Conservation (phyloP, 2,113 vertebrate species). For the Carassius gibelio region DNA sequence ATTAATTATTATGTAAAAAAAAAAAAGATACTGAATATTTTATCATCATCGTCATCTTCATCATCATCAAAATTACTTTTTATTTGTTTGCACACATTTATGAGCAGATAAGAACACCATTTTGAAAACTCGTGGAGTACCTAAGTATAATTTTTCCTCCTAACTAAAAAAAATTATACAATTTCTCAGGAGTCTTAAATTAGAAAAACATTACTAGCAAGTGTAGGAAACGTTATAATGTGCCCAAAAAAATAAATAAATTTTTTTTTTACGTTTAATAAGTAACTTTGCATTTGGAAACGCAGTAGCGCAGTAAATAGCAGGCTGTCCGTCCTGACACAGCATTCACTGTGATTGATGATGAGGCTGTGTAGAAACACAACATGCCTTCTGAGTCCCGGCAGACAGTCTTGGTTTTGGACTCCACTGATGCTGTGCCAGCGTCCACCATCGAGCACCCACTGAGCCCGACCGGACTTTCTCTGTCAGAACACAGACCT, state of each 20-base stretch:
- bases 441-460: constrained; percentile 56
- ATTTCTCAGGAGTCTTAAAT: not conserved
- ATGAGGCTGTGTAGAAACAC: not conserved
- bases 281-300: not conserved
- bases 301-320: not conserved
- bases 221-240: not conserved
- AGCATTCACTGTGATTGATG: constrained; percentile 23
- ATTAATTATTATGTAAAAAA: not conserved
- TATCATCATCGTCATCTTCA: too few species aligned
- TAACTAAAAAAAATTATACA: not conserved
- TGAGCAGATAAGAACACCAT: not conserved
- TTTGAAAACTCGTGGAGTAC: not conserved
- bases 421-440: constrained; percentile 49
- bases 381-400: constrained; percentile 9
- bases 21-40: too few species aligned
- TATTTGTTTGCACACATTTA: not conserved
- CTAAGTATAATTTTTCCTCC: not conserved
- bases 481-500: constrained; percentile 60
- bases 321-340: not conserved
- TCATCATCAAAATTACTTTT: not conserved
- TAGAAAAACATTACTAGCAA: not conserved
- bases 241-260: not conserved
- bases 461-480: constrained; percentile 45
- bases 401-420: constrained; percentile 58
- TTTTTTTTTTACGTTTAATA: not conserved